Evolutionary conservation across 2,797 vertebrate genomes (phyloP).

Genomic region (Adelosebastes latens): DNA sequence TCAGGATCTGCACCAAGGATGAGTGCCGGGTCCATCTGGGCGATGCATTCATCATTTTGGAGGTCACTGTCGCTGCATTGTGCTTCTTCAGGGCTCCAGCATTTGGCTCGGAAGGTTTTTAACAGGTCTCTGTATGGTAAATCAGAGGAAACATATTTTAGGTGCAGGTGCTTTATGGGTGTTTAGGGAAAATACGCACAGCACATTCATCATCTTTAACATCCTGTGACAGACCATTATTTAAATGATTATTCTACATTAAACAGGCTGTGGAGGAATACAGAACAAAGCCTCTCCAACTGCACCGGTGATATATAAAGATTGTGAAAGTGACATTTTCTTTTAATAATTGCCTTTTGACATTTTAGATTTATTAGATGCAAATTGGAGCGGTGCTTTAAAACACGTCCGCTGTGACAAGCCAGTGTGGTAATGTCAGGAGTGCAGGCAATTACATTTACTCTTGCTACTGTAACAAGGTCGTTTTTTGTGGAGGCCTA

Average conservation of each 20-base stretch:
- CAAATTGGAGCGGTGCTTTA: neutral
- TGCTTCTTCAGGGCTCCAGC: constrained; percentile 79
- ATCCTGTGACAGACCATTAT: neutral
- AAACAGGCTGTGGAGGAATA: neutral
- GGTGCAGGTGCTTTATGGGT: neutral
- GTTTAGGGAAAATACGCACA: neutral
- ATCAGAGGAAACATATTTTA: neutral
- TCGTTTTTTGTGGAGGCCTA: neutral
- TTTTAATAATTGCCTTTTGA: neutral
- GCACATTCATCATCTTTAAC: neutral
- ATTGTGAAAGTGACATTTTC: neutral
- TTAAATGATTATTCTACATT: neutral
- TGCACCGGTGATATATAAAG: neutral
- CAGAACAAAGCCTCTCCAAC: neutral
- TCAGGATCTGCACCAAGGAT: constrained; percentile 78
- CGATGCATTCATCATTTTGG: constrained; percentile 79
- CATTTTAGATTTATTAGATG: constrained; percentile 1
- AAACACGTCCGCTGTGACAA: neutral
- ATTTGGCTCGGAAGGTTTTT: constrained; percentile 80
- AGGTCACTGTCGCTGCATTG: constrained; percentile 71
- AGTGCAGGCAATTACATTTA: neutral
- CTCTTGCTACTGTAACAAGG: neutral
- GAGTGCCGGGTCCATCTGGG: constrained; percentile 76
- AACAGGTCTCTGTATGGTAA: constrained; percentile 80
- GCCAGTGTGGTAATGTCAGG: neutral